Evolutionary conservation across 2,888 invertebrate genomes (phyloP), one percentile per base, ranked within the genome.

Genomic region (Malthinus flaveolus): DNA sequence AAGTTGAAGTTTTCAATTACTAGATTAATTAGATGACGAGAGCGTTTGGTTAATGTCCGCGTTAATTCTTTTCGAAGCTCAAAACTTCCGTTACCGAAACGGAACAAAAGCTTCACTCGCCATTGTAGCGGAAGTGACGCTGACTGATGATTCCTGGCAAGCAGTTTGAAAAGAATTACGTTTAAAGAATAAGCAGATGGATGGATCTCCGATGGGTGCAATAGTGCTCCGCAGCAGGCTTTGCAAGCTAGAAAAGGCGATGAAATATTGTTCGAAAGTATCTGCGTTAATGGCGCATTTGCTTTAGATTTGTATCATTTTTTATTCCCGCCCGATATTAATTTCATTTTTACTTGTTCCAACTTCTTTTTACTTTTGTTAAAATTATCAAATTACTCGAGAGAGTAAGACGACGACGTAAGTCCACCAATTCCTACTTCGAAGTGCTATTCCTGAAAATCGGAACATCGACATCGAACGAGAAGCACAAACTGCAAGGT

Each of bases 91-190:
- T 67, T 66, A 63, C 66, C 61, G 68, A 55, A 54, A 56, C 68
- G 71, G 74, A 72, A 76, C 75, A 76, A 76, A 74, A 71, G 72
- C 65, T 69, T 64, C 66, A 65, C 67, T 70, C 73, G 72, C 72
- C 73, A 77, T 77, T 77, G 77, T 77, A 73, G 72, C 75, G 73
- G 76, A 76, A 76, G 74, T 78, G 78, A 78, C 78, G 77, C 73
- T 78, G 77, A 78, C 77, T 77, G 77, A 78, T 78, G 76, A 74
- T 76, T 72, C 71, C 68, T 60, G 70, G 68, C 71, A 64, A 71
- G 67, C 70, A 67, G 71, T 71, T 73, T 73, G 70, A 75, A 77
- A 77, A 76, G 75, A 76, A 75, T 73, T 73, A 73, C 72, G 69
- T 68, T 67, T 70, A 68, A 73, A 76, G 74, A 75, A 74, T 75